A percentile compares a stretch with the other conserved stretches of the same genome.
phyloP scores from a whole-genome alignment of 1,140 invertebrate species.

The Anoplophora glabripennis region DNA sequence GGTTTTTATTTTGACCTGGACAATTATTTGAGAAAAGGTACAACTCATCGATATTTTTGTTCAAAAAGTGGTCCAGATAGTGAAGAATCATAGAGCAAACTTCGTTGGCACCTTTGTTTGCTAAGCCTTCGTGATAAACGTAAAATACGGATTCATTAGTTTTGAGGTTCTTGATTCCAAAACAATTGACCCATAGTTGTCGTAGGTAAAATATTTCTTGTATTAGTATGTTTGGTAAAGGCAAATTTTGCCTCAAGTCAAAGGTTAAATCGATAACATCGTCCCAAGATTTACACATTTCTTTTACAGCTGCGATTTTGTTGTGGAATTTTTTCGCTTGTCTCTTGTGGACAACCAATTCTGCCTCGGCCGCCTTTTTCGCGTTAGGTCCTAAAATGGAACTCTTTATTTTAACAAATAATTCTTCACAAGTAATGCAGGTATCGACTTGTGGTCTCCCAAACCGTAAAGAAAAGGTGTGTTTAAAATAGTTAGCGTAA shows the following conservation, averaged over 20 bases:
- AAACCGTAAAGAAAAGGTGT: neutral
- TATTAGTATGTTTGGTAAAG: constrained; percentile 21
- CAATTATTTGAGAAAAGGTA: constrained; percentile 34
- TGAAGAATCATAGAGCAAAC: constrained; percentile 24
- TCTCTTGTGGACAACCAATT: constrained; percentile 4
- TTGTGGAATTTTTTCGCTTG: constrained; percentile 10
- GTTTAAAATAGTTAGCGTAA: too few species aligned
- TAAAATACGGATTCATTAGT: constrained; percentile 27
- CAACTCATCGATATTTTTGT: constrained; percentile 31
- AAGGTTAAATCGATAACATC: constrained; percentile 28
- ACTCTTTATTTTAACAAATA: constrained; percentile 6
- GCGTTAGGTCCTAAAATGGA: neutral
- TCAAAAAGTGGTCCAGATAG: constrained; percentile 19
- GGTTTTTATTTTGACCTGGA: constrained; percentile 34
- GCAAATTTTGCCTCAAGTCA: constrained; percentile 45
- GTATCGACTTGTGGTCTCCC: constrained; percentile 6
- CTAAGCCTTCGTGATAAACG: constrained; percentile 35
- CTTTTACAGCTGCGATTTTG: constrained; percentile 18
- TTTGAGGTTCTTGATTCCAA: constrained; percentile 31
- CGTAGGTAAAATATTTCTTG: constrained; percentile 27
- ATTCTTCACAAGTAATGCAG: constrained; percentile 10
- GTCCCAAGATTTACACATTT: constrained; percentile 24
- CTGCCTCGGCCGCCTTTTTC: too few species aligned
- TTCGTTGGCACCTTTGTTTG: constrained; percentile 30
- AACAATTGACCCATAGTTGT: constrained; percentile 37